phyloP scores from a whole-genome alignment of 2,797 vertebrate species.

The Halcyon smyrnensis region DNA sequence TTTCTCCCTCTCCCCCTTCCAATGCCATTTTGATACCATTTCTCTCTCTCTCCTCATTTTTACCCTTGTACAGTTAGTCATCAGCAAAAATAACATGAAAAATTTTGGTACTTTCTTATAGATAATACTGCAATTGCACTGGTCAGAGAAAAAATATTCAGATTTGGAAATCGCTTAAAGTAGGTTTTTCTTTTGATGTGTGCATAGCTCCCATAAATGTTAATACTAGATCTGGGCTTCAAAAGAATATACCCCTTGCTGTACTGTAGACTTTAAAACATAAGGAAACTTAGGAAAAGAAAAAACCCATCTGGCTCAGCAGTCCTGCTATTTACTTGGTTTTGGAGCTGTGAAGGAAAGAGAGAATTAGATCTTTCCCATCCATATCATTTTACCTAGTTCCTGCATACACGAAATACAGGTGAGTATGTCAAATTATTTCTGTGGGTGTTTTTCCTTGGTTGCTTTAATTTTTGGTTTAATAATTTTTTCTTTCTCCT shows the following conservation, averaged over 20 bases:
- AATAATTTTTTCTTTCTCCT: neutral
- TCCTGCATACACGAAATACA: neutral
- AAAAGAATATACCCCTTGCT: slow-evolving; percentile 9
- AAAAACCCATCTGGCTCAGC: neutral
- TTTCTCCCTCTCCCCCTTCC: neutral
- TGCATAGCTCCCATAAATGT: slow-evolving; percentile 33
- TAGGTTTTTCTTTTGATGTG: slow-evolving; percentile 47
- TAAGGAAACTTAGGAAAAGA: slow-evolving; percentile 12
- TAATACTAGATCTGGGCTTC: slow-evolving; percentile 43
- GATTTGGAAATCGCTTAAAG: slow-evolving; percentile 49
- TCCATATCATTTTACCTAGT: neutral
- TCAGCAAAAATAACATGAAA: neutral
- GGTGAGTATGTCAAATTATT: neutral
- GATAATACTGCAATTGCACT: neutral
- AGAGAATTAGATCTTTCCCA: neutral
- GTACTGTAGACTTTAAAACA: neutral
- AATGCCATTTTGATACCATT: too few species aligned
- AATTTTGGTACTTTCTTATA: slow-evolving; percentile 5
- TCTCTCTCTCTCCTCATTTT: neutral
- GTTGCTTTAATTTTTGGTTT: neutral
- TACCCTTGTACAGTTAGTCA: neutral
- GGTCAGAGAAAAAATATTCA: slow-evolving; percentile 15
- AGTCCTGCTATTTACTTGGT: neutral
- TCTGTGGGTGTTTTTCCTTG: neutral
- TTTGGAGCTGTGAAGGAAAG: neutral